phyloP scores from a whole-genome alignment of 2,888 invertebrate genomes.

The Sussaba pulchella region DNA sequence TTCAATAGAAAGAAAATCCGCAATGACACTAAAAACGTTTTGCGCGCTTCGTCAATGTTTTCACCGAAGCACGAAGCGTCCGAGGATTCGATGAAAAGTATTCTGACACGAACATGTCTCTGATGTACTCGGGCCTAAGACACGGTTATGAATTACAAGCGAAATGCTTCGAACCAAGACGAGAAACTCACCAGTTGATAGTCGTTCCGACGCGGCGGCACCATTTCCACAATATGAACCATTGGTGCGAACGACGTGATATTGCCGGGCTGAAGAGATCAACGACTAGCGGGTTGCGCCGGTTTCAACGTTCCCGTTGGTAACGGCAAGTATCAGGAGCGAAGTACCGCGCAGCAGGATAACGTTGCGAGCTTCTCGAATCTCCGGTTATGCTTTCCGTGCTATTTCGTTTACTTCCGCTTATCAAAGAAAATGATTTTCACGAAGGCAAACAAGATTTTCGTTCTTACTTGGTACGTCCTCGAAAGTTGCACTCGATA shows the following conservation, averaged over 20 bases:
- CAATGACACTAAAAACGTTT: not conserved
- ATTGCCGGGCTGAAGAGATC: constrained; percentile 67
- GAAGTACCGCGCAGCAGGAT: constrained; percentile 30
- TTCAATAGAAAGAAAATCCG: constrained; percentile 22
- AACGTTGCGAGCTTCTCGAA: constrained; percentile 29
- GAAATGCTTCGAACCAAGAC: constrained; percentile 46
- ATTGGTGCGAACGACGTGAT: constrained; percentile 78
- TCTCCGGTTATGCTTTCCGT: constrained; percentile 44
- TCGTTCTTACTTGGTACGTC: not conserved
- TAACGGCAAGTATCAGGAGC: constrained; percentile 10
- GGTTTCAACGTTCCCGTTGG: not conserved
- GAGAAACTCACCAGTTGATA: constrained; percentile 82
- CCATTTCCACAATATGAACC: constrained; percentile 83
- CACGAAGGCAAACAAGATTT: constrained; percentile 31
- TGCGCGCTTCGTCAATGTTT: constrained; percentile 16
- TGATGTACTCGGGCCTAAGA: not conserved
- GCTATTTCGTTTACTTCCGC: constrained; percentile 39
- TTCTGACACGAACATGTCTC: constrained; percentile 39
- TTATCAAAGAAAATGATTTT: constrained; percentile 26
- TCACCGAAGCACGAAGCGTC: constrained; percentile 60
- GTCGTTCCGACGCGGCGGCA: constrained; percentile 84
- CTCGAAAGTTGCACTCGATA: constrained; percentile 20
- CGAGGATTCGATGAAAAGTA: constrained; percentile 67
- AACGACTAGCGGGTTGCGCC: constrained; percentile 43
- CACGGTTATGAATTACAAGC: constrained; percentile 3